Evolutionary conservation across 2,888 invertebrate genomes (phyloP).

Genomic region (Uropetala carovei): DNA sequence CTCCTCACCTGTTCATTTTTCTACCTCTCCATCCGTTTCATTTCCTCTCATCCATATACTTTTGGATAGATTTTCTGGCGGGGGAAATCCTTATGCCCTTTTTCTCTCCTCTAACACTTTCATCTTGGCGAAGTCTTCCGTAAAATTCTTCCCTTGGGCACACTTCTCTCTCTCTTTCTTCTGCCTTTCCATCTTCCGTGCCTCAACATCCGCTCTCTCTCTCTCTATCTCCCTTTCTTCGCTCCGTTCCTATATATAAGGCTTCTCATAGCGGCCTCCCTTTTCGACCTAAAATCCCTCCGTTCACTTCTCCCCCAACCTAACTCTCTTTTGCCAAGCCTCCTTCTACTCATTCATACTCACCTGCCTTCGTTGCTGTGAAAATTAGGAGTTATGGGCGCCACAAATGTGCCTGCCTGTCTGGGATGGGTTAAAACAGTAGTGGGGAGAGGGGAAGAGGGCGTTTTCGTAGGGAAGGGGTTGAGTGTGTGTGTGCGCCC

Average conservation of each 20-base stretch:
- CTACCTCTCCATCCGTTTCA: not conserved
- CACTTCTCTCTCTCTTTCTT: not conserved
- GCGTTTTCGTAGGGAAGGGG: slow-evolving; percentile 1
- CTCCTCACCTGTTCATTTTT: not conserved
- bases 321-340: not conserved
- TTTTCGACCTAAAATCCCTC: no score
- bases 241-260: no score
- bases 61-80: not conserved
- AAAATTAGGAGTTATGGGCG: slow-evolving; percentile 59
- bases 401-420: slow-evolving; percentile 59
- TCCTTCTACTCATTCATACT: slow-evolving; percentile 20
- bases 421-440: not conserved
- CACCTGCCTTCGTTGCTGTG: not conserved
- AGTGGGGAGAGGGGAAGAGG: not conserved
- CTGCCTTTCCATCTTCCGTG: no score
- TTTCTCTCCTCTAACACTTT: not conserved
- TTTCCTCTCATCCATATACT: not conserved
- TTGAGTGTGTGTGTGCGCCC: not conserved
- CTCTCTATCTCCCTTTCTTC: no score
- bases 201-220: no score
- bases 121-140: slow-evolving; percentile 18
- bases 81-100: not conserved
- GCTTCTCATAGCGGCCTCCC: no score
- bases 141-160: slow-evolving; percentile 14
- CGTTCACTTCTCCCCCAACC: not conserved